These are phyloP conservation scores for Lysandra bellargus DNA, from an alignment of 2,888 invertebrate species.

Conservation along the genomic window DNA sequence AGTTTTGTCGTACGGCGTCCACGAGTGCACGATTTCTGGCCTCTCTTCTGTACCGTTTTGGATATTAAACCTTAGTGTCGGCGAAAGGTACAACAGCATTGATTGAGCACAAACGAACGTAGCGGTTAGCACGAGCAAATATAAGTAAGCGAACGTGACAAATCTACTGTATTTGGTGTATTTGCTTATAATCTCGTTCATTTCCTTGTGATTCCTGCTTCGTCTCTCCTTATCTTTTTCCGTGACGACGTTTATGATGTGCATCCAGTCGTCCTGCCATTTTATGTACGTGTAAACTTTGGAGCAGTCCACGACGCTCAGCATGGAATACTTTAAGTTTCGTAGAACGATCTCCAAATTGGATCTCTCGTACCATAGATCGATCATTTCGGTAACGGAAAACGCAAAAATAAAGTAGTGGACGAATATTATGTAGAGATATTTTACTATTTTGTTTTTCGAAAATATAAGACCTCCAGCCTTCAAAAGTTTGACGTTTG, in stretches of 20 bases:
- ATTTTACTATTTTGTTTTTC: not conserved
- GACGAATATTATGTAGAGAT: not conserved
- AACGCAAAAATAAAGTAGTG: constrained; percentile 1
- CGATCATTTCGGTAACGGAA: not conserved
- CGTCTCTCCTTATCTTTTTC: constrained; percentile 22
- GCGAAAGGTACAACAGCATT: not conserved
- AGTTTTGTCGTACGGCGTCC: constrained; percentile 10
- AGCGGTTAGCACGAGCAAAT: not conserved
- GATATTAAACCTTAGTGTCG: not conserved
- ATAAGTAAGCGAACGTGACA: not conserved
- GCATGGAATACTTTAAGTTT: constrained; percentile 8
- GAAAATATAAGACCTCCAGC: constrained; percentile 15
- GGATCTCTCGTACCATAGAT: not conserved
- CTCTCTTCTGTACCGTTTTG: not conserved
- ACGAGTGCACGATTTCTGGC: not conserved
- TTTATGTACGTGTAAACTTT: constrained; percentile 4
- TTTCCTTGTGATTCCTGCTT: not conserved
- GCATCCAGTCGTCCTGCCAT: constrained; percentile 24
- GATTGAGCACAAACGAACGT: constrained; percentile 15
- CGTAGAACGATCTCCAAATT: constrained; percentile 14
- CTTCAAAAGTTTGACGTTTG: constrained; percentile 7
- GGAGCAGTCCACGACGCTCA: not conserved
- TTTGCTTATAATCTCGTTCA: constrained; percentile 10
- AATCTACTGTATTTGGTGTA: constrained; percentile 14
- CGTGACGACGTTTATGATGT: not conserved